phyloP scores from a whole-genome alignment of 2,113 vertebrate genomes.

The Calidris pugnax region DNA sequence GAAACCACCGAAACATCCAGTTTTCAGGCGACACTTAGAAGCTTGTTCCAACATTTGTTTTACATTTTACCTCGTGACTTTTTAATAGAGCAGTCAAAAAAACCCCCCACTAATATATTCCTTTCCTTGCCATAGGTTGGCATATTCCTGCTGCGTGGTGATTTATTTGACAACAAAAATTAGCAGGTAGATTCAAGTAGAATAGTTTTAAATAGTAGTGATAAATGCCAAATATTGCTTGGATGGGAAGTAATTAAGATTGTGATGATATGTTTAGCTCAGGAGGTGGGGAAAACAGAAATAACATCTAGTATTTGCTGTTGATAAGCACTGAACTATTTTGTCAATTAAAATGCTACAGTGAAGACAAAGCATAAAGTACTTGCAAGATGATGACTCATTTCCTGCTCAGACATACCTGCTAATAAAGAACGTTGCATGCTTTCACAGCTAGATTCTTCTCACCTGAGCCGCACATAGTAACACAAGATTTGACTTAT shows the following conservation, averaged over 20 bases:
- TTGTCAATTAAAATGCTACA: slow-evolving; percentile 36
- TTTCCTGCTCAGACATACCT: not conserved
- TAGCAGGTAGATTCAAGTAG: not conserved
- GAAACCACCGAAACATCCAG: accelerated
- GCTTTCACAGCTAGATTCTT: not conserved
- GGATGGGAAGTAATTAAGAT: slow-evolving; percentile 5
- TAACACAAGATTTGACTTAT: not conserved
- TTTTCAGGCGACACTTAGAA: not conserved
- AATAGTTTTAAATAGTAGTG: not conserved
- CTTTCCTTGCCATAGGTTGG: not conserved
- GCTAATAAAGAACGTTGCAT: not conserved
- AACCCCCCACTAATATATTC: not conserved
- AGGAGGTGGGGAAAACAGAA: not conserved
- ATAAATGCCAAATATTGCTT: not conserved
- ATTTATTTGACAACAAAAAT: not conserved
- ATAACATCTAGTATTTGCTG: not conserved
- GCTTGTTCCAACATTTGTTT: not conserved
- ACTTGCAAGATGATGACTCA: not conserved
- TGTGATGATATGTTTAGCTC: not conserved
- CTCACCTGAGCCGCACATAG: not conserved
- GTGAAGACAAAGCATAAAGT: not conserved
- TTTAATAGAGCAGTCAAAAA: not conserved
- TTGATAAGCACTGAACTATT: not conserved
- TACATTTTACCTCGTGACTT: not conserved
- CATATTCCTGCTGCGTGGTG: not conserved